Base-by-base conservation (phyloP, 2,888 invertebrate genomes). In the Chaetoderma sp. region DNA sequence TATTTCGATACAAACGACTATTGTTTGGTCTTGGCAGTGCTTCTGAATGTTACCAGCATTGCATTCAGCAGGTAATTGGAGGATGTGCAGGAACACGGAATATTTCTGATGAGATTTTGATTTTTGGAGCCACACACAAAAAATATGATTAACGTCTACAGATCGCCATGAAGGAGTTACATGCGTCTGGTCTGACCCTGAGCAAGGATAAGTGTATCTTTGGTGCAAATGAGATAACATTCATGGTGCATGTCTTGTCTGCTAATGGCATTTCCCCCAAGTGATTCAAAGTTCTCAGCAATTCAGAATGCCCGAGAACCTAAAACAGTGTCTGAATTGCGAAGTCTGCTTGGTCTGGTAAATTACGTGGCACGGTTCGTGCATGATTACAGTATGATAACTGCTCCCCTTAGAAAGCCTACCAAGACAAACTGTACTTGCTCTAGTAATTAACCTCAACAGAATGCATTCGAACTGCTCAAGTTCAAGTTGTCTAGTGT, bases 1-100 rank as follows among this genome's bases (percentile, higher is more conserved):
- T 61, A 13, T 61, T 44, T 21, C 56, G 61, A 3, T 61, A 61
- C 36, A 61, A 60, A 60, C 39, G 61, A 18, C 27, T 61, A 8
- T 3, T 60, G 30, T 60, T 60, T 58, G 57, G 39, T 21, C 4
- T 47, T 3, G 16, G 13, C 13, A 23, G 3, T 21, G 49, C 49
- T 4, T 23, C 49, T 16, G 2, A 47, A 23, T 21, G 2, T 1
- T 8, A 21, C 13, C 49, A 47, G 13, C 49, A 47, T 27, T n/a
- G 18, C 13, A 47, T 47, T 21, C 21, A 23, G 4, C 49, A 47
- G 21, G 13, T 47, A 2, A n/a, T 47, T 1, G 3, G 2, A 3
- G 49, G 21, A 21, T 47, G 49, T 27, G 49, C 21, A 18, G 16
- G 49, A 3, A 27, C 49, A 13, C 18, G 6, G 6, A 47, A 47